Conservation (phyloP, 2,797 vertebrate species). For the Thunnus albacares region DNA sequence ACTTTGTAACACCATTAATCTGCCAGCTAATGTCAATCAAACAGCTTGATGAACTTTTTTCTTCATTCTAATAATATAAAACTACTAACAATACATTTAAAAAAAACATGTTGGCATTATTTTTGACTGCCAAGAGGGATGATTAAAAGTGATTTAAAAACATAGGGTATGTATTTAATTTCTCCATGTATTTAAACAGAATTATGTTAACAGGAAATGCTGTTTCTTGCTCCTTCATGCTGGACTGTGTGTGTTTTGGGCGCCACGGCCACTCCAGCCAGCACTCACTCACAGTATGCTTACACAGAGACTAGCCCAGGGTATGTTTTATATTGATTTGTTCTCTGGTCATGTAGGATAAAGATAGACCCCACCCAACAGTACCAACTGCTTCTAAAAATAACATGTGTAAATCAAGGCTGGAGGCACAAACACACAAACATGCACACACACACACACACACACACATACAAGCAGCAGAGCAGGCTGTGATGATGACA, state of each 20-base stretch:
- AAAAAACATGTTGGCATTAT: too few relatives aligned
- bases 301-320: constrained; percentile 69
- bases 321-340: constrained; percentile 78
- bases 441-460: constrained; percentile 28
- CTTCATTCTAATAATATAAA: too few relatives aligned
- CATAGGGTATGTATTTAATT: background rate
- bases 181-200: background rate
- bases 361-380: constrained; percentile 76
- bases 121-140: too few relatives aligned
- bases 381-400: constrained; percentile 68
- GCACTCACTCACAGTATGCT: constrained; percentile 38
- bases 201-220: background rate
- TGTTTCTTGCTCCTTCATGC: constrained; percentile 1
- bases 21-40: too few relatives aligned
- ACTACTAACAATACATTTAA: too few relatives aligned
- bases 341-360: constrained; percentile 76
- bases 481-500: constrained; percentile 41
- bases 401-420: constrained; percentile 71
- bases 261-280: background rate
- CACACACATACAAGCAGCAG: constrained; percentile 12
- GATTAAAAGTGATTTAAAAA: background rate
- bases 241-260: background rate
- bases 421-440: constrained; percentile 35
- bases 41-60: too few relatives aligned
- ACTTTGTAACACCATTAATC: too few relatives aligned